Evolutionary conservation across 2,888 invertebrate species (phyloP).

Genomic region (Temnothorax unifasciatus): DNA sequence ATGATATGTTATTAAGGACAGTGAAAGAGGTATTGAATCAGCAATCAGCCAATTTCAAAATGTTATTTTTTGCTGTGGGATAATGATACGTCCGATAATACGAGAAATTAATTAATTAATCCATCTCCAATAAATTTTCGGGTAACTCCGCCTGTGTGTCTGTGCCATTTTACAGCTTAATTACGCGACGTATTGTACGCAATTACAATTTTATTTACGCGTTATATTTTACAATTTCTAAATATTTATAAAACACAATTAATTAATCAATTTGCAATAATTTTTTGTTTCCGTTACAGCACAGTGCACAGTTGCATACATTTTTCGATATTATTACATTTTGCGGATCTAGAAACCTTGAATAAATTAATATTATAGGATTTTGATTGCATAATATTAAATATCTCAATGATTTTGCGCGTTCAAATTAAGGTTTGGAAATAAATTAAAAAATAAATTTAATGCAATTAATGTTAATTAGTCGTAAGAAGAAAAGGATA

Average conservation of each 20-base stretch:
- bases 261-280: constrained; percentile 50
- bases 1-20: not conserved
- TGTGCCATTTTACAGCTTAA: constrained; percentile 15
- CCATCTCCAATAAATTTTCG: constrained; percentile 30
- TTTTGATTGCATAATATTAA: not conserved
- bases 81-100: constrained; percentile 14
- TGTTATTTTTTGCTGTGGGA: not conserved
- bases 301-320: not conserved
- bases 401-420: not conserved
- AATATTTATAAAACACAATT: not conserved
- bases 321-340: not conserved
- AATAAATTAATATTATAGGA: not conserved
- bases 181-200: not conserved
- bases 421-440: not conserved
- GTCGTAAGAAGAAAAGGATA: not conserved
- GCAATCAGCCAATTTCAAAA: not conserved
- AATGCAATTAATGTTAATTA: not conserved
- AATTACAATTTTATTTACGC: constrained; percentile 3
- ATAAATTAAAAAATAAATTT: not conserved
- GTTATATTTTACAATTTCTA: not conserved
- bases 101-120: constrained; percentile 56
- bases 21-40: not conserved
- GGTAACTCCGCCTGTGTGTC: not conserved
- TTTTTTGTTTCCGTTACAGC: constrained; percentile 1
- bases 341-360: not conserved